These are phyloP conservation scores for Tursiops truncatus DNA, from an alignment of 2,113 vertebrate species.

Conservation along the genomic window DNA sequence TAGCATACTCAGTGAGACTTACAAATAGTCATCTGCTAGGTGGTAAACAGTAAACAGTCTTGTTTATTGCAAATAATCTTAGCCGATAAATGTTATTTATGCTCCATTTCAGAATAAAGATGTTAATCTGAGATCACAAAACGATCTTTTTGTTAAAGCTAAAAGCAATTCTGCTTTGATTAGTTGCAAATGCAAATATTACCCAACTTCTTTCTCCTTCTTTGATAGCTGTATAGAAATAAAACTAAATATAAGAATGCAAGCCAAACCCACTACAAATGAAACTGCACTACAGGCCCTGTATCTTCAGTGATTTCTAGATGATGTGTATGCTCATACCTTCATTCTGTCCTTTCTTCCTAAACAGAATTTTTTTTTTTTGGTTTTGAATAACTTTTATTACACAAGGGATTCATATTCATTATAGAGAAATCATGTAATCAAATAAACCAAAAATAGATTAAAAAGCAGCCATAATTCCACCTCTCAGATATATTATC, in stretches of 20 bases:
- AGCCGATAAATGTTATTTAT: conserved; percentile 68
- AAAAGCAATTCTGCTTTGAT: conserved; percentile 45
- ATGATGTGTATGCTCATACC: background rate
- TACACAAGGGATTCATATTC: no score
- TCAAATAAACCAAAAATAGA: no score
- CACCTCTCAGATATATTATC: no score
- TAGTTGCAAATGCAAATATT: conserved; percentile 37
- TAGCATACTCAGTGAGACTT: conserved; percentile 56
- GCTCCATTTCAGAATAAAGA: conserved; percentile 53
- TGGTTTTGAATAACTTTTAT: no score
- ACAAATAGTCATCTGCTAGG: conserved; percentile 46
- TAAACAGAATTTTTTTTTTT: background rate
- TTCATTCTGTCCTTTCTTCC: background rate
- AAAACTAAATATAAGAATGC: background rate
- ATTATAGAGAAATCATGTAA: no score
- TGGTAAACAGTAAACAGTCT: conserved; percentile 30
- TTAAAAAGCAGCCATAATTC: no score
- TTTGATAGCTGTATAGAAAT: background rate
- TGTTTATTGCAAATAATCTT: conserved; percentile 41
- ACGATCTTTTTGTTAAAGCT: background rate
- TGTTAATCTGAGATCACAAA: conserved; percentile 64
- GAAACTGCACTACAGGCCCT: background rate
- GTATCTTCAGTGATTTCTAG: background rate
- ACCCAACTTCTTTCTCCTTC: conserved; percentile 6
- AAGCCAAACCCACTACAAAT: background rate